A percentile compares a stretch with the other conserved stretches of the same genome.
Conservation (phyloP, 1,140 invertebrate species). For the Saccostrea cuccullata region DNA sequence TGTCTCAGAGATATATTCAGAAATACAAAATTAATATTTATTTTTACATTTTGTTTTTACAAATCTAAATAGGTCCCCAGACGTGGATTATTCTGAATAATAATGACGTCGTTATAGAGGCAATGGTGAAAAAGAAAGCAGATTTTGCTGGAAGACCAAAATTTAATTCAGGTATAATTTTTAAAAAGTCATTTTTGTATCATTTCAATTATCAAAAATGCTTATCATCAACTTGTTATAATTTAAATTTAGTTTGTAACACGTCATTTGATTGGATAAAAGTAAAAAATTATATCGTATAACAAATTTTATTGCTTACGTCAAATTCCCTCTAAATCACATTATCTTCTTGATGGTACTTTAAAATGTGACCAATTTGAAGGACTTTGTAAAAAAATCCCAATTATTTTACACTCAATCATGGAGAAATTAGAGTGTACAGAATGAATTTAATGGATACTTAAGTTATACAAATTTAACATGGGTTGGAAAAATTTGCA, state of each 20-base stretch:
- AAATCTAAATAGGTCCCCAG: conserved; percentile 23
- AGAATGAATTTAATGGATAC: too few species aligned
- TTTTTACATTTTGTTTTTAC: neutral
- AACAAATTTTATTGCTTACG: too few species aligned
- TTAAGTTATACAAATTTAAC: too few species aligned
- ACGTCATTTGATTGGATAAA: neutral
- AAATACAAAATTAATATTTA: too few species aligned
- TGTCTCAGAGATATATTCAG: neutral
- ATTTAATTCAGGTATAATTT: conserved; percentile 47
- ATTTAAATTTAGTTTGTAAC: neutral
- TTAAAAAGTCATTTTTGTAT: neutral
- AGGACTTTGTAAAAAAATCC: too few species aligned
- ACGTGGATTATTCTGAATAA: conserved; percentile 45
- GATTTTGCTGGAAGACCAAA: conserved; percentile 53
- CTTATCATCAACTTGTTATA: neutral
- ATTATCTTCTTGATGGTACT: too few species aligned
- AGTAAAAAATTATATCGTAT: too few species aligned
- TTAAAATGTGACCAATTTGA: too few species aligned
- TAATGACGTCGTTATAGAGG: conserved; percentile 44
- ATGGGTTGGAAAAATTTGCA: too few species aligned
- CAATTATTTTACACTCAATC: too few species aligned
- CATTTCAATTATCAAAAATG: neutral
- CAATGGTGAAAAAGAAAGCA: conserved; percentile 44
- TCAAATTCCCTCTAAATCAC: too few species aligned
- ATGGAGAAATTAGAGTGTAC: too few species aligned